A percentile compares a stretch with the other conserved stretches of the same genome.
phyloP scores from a whole-genome alignment of 2,888 invertebrate species.

The Himalopsyche kuldschensis region DNA sequence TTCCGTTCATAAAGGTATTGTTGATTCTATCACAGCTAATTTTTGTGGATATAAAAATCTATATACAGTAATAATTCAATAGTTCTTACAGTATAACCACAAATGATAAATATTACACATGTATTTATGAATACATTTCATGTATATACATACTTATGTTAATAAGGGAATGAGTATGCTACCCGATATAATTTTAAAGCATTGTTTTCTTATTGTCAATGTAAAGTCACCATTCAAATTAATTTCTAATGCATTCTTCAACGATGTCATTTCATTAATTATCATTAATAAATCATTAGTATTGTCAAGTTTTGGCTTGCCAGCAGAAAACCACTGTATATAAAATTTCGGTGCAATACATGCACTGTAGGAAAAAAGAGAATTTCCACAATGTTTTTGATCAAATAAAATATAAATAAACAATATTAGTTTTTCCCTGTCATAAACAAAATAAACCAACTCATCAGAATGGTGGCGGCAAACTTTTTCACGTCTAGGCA shows the following conservation, averaged over 20 bases:
- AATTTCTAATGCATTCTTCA: background rate
- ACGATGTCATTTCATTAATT: background rate
- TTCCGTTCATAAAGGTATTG: slow-evolving; percentile 6
- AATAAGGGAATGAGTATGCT: background rate
- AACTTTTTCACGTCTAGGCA: too few species aligned
- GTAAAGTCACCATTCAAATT: background rate
- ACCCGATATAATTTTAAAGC: slow-evolving; percentile 15
- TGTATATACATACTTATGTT: background rate
- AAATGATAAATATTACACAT: background rate
- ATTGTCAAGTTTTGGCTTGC: too few species aligned
- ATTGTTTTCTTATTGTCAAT: slow-evolving; percentile 15
- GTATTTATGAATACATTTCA: background rate
- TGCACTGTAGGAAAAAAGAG: too few species aligned
- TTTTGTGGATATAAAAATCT: slow-evolving; percentile 36
- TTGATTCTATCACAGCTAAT: slow-evolving; percentile 35
- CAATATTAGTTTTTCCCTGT: too few species aligned
- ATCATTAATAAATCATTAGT: too few species aligned
- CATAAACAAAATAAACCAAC: too few species aligned
- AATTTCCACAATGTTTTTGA: too few species aligned
- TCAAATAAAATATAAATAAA: too few species aligned
- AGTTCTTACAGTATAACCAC: background rate
- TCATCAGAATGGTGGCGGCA: too few species aligned
- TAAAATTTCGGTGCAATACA: too few species aligned
- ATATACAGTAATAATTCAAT: slow-evolving; percentile 11
- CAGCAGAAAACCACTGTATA: too few species aligned